phyloP scores from a whole-genome alignment of 35 echinoderm and acorn worm species.

The Heliocidaris tuberculata region DNA sequence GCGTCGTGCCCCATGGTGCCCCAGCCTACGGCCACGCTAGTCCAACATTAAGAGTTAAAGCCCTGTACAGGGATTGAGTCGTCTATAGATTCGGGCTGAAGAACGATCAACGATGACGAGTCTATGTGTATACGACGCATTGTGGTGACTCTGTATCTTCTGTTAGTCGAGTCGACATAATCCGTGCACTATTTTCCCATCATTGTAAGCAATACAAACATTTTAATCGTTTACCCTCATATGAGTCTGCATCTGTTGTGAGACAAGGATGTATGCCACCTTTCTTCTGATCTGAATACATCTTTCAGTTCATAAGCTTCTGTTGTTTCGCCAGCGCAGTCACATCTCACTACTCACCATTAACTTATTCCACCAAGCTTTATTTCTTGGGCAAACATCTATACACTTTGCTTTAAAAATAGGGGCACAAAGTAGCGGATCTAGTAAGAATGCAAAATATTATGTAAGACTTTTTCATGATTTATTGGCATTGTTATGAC shows the following conservation, averaged over 20 bases:
- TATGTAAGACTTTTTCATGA: background rate
- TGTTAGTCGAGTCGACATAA: background rate
- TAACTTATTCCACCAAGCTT: background rate
- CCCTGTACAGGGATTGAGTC: background rate
- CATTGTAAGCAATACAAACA: too few relatives aligned
- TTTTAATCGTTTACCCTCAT: too few relatives aligned
- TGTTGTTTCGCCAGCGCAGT: background rate
- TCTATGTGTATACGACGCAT: background rate
- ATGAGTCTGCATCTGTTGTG: background rate
- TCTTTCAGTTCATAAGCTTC: background rate
- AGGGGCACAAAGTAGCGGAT: background rate
- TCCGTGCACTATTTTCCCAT: too few relatives aligned
- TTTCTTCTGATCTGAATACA: background rate
- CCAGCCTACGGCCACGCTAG: background rate
- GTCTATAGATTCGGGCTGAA: too few relatives aligned
- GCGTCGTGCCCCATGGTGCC: constrained; percentile 40
- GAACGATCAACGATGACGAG: background rate
- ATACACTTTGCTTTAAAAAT: background rate
- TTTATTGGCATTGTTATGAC: background rate
- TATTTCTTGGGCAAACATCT: background rate
- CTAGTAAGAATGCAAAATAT: background rate
- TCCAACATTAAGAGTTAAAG: background rate
- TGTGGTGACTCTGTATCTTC: background rate
- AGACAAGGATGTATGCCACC: background rate
- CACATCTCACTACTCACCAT: background rate